phyloP scores from a whole-genome alignment of 2,113 vertebrate genomes.

The Sander vitreus region DNA sequence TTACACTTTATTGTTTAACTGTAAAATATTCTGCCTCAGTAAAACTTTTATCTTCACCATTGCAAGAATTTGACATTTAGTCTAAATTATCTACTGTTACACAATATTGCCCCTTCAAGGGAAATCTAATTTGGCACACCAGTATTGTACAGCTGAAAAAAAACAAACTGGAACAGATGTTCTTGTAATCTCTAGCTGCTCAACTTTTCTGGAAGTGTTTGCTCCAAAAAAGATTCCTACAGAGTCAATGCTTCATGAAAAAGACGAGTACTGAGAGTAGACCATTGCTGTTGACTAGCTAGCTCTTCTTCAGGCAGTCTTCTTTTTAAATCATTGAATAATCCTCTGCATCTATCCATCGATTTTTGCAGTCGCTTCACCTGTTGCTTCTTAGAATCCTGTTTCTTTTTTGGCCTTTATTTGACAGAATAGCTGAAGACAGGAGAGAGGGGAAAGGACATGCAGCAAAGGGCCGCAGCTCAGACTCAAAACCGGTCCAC shows the following conservation, averaged over 20 bases:
- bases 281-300: not conserved
- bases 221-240: slow-evolving; percentile 8
- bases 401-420: not conserved
- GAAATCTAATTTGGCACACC: slow-evolving; percentile 32
- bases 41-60: not conserved
- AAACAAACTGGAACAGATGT: slow-evolving; percentile 9
- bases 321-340: not conserved
- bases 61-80: slow-evolving; percentile 17
- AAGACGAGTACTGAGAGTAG: not conserved
- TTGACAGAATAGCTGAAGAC: too few relatives aligned
- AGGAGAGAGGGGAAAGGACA: too few relatives aligned
- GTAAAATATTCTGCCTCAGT: not conserved
- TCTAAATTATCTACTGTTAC: slow-evolving; percentile 14
- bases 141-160: slow-evolving; percentile 4
- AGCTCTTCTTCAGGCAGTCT: not conserved
- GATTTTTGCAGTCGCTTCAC: not conserved
- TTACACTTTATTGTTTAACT: not conserved
- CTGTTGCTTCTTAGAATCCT: not conserved
- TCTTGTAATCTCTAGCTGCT: slow-evolving; percentile 35
- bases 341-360: not conserved
- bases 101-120: slow-evolving; percentile 24
- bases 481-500: too few relatives aligned
- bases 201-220: slow-evolving; percentile 28
- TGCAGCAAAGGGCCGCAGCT: too few relatives aligned
- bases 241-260: not conserved